Conservation (phyloP, 1,140 invertebrate genomes). For the Galleria mellonella region DNA sequence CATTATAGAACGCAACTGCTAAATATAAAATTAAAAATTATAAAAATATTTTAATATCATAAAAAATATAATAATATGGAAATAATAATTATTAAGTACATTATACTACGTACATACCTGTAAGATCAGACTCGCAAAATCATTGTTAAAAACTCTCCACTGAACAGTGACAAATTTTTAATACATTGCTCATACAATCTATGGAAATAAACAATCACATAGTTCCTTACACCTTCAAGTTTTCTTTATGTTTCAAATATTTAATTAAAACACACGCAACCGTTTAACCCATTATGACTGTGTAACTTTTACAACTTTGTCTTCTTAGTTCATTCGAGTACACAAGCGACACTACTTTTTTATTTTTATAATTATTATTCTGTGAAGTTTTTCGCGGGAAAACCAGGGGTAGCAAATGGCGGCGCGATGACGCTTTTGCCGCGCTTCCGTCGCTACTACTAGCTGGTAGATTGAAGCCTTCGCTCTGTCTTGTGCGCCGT, state of each 20-base stretch:
- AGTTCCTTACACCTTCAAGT: neutral
- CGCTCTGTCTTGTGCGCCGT: constrained; percentile 31
- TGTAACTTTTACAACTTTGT: constrained; percentile 7
- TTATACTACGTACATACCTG: too few species aligned
- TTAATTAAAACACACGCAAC: neutral
- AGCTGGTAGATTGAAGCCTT: constrained; percentile 14
- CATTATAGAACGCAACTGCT: too few species aligned
- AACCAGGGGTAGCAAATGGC: constrained; percentile 16
- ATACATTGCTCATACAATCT: neutral
- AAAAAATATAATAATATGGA: too few species aligned
- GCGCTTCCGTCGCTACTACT: constrained; percentile 32
- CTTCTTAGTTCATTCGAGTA: neutral
- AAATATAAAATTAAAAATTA: too few species aligned
- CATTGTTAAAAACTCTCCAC: too few species aligned
- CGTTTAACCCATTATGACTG: neutral
- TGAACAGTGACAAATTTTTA: too few species aligned
- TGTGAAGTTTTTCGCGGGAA: constrained; percentile 44
- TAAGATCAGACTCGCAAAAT: too few species aligned
- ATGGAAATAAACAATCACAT: constrained; percentile 1
- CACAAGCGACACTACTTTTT: neutral
- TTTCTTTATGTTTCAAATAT: constrained; percentile 14
- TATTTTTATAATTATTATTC: constrained; percentile 8
- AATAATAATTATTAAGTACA: too few species aligned
- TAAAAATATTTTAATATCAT: too few species aligned
- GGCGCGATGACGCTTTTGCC: constrained; percentile 19